These are phyloP conservation scores for Rhopalosiphum maidis DNA, from an alignment of 1,140 invertebrate species.

Conservation along the genomic window DNA sequence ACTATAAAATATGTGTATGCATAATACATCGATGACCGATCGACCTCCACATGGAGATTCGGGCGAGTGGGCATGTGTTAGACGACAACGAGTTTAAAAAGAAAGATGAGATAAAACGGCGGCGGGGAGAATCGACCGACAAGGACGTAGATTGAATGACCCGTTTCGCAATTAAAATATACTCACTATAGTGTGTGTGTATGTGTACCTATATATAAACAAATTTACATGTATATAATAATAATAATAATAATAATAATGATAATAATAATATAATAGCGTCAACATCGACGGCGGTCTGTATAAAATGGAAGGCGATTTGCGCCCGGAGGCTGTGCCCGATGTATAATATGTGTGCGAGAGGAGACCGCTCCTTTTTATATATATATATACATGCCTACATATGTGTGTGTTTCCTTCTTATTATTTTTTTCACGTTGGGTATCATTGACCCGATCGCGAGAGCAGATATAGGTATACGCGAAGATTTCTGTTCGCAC, in stretches of 20 bases:
- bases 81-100: neutral
- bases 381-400: neutral
- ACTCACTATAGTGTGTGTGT: neutral
- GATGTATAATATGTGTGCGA: neutral
- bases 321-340: slow-evolving; percentile 14
- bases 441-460: slow-evolving; percentile 52
- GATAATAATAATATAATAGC: neutral
- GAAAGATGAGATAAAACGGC: slow-evolving; percentile 13
- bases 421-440: neutral
- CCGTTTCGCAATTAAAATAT: slow-evolving; percentile 53
- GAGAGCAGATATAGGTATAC: slow-evolving; percentile 10
- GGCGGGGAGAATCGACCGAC: slow-evolving; percentile 9
- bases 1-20: neutral
- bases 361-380: slow-evolving; percentile 46
- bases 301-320: slow-evolving; percentile 36
- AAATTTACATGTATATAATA: neutral
- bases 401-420: neutral
- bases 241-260: neutral
- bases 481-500: slow-evolving; percentile 29
- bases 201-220: neutral
- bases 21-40: neutral
- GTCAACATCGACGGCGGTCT: neutral
- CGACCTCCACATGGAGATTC: slow-evolving; percentile 44
- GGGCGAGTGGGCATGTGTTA: neutral
- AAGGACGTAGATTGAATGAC: slow-evolving; percentile 46